Conservation (phyloP, 1,140 invertebrate species). For the Olivierus martensii region DNA sequence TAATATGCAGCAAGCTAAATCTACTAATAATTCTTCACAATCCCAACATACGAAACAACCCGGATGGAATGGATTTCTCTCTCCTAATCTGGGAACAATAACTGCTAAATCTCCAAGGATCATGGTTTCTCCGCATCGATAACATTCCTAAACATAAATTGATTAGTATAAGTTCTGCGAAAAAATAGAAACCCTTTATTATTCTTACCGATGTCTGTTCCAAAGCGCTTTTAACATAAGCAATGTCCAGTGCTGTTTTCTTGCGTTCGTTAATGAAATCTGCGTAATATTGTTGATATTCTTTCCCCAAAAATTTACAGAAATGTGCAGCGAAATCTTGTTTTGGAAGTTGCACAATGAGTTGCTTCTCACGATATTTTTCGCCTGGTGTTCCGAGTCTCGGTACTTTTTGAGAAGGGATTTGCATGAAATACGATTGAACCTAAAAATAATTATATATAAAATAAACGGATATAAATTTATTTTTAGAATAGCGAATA, state of each 20-base stretch:
- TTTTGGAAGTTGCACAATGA: constrained; percentile 83
- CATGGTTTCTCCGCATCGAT: constrained; percentile 45
- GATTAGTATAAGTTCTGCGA: no score
- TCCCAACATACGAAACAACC: constrained; percentile 70
- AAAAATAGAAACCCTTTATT: no score
- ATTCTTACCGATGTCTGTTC: constrained; percentile 32
- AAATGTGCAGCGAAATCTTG: constrained; percentile 83
- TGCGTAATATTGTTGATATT: constrained; percentile 59
- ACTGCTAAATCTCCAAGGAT: constrained; percentile 51
- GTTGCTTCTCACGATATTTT: constrained; percentile 58
- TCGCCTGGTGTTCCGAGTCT: constrained; percentile 59
- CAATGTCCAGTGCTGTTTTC: constrained; percentile 89
- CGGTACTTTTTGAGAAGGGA: constrained; percentile 62
- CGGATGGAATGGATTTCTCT: constrained; percentile 59
- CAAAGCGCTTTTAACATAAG: constrained; percentile 45
- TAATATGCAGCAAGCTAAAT: constrained; percentile 80
- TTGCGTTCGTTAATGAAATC: constrained; percentile 85
- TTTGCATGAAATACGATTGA: constrained; percentile 54
- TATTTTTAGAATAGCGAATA: no score
- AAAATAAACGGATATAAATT: no score
- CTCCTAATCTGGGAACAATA: constrained; percentile 51
- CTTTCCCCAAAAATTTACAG: constrained; percentile 63
- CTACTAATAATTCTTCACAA: constrained; percentile 76
- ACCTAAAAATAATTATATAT: constrained; percentile 27
- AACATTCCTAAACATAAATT: constrained; percentile 39